Evolutionary conservation across 23 tunicate genomes (phyloP), one percentile per base, ranked within the genome.

Genomic region (Oikopleura dioica): DNA sequence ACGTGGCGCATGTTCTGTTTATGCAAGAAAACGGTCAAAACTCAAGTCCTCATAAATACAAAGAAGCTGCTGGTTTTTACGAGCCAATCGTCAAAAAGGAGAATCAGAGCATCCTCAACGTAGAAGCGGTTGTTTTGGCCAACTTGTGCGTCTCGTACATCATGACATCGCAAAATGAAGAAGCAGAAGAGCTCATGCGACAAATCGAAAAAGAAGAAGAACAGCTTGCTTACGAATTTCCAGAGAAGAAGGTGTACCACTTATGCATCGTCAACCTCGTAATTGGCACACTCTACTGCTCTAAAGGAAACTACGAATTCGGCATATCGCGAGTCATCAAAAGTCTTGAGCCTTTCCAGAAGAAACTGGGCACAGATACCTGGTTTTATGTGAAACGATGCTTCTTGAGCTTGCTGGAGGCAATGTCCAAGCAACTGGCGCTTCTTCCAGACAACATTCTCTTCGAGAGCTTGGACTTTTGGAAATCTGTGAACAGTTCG

Each of bases 201-300:
- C 85, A 85, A 80, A 85, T 91, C n/a, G 97, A 86, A 59, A 91
- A 91, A 76, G 97, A 91, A 59, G 97, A 91, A 76, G 97, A 91
- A 69, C 87, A 80, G 68, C 78, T 83, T 84, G 92, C 97, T 2
- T 91, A 91, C 58, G 97, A 91, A 68, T 89, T 81, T 76, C 97
- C 97, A 1, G 97, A 91, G 55, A 82, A 85, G 0, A 91, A 91
- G 51, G 76, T 85, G 0, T 91, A 79, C 81, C 97, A 91, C 72
- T 83, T 91, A 37, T 91, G 97, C 79, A 91, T 85, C 36, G 97
- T 91, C 34, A 91, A 91, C 69, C 82, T 91, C 51, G 87, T 91
- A 68, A 91, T 91, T 51, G 97, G 97, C 76, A 91, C 97, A 0
- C 37, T 91, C 32, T 91, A 91, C 75, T 91, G 94, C 76, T 86